phyloP scores from a whole-genome alignment of 1,140 invertebrate species.

The Archivesica marissinica region DNA sequence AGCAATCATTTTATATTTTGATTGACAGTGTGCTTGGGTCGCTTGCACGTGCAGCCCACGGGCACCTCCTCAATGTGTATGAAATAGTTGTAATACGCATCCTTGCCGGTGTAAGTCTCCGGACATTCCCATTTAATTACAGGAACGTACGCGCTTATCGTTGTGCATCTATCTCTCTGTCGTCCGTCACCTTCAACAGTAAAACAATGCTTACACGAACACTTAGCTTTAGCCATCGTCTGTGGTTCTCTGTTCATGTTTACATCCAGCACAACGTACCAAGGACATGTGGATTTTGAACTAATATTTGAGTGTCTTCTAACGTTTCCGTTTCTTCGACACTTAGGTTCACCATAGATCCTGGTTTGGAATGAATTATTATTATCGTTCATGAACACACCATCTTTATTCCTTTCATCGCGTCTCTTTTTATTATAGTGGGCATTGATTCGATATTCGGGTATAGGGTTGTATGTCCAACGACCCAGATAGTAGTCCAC shows the following conservation, averaged over 20 bases:
- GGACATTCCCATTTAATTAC: slow-evolving; percentile 29
- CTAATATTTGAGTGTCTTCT: neutral
- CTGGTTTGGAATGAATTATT: neutral
- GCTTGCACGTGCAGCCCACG: slow-evolving; percentile 9
- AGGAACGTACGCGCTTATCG: neutral
- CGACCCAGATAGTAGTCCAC: neutral
- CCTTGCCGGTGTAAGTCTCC: neutral
- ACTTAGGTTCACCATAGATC: neutral
- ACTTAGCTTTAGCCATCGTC: slow-evolving; percentile 29
- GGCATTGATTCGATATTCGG: neutral
- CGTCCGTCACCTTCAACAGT: neutral
- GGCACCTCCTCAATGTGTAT: slow-evolving; percentile 7
- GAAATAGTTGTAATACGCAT: neutral
- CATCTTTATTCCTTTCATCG: neutral
- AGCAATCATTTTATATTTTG: too few species aligned
- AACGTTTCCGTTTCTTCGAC: neutral
- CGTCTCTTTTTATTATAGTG: neutral
- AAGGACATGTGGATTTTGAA: slow-evolving; percentile 15
- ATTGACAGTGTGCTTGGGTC: too few species aligned
- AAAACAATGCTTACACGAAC: slow-evolving; percentile 24
- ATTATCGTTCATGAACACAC: neutral
- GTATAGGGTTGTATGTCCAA: slow-evolving; percentile 14
- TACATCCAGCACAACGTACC: slow-evolving; percentile 15
- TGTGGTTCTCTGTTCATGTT: slow-evolving; percentile 25
- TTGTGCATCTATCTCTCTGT: neutral